Evolutionary conservation across 2,888 invertebrate species (phyloP).

Genomic region (Tetrapedia diversipes): DNA sequence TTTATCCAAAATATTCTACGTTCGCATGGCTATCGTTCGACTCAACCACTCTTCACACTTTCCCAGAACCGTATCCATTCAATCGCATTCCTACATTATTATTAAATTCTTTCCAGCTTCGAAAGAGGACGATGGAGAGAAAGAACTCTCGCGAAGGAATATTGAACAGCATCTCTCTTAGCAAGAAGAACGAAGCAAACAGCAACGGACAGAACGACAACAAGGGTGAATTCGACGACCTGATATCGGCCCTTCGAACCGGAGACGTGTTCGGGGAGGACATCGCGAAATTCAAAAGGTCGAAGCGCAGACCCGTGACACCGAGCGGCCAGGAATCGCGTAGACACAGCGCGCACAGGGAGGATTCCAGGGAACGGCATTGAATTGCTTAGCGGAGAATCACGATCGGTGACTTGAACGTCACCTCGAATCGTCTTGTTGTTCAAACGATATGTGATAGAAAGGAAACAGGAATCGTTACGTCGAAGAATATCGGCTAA

Average conservation of each 20-base stretch:
- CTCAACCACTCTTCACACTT: no score
- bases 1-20: no score
- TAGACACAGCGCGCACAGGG: constrained; percentile 86
- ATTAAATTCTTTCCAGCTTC: constrained; percentile 85
- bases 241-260: constrained; percentile 96
- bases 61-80: no score
- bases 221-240: constrained; percentile 97
- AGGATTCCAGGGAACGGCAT: constrained; percentile 87
- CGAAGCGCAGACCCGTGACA: constrained; percentile 87
- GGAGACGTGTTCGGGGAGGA: constrained; percentile 98
- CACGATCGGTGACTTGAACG: not conserved
- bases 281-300: constrained; percentile 95
- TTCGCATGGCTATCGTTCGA: no score
- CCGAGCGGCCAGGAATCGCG: constrained; percentile 85
- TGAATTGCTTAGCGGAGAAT: constrained; percentile 52
- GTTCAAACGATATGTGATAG: constrained; percentile 26
- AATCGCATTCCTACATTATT: no score
- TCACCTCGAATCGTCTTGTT: not conserved
- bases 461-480: not conserved
- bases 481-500: not conserved
- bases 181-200: constrained; percentile 85
- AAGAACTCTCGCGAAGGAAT: constrained; percentile 92
- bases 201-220: constrained; percentile 85
- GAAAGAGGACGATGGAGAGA: constrained; percentile 93
- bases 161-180: constrained; percentile 89